Conservation (phyloP, 2,113 vertebrate species). For the Saimiri boliviensis region DNA sequence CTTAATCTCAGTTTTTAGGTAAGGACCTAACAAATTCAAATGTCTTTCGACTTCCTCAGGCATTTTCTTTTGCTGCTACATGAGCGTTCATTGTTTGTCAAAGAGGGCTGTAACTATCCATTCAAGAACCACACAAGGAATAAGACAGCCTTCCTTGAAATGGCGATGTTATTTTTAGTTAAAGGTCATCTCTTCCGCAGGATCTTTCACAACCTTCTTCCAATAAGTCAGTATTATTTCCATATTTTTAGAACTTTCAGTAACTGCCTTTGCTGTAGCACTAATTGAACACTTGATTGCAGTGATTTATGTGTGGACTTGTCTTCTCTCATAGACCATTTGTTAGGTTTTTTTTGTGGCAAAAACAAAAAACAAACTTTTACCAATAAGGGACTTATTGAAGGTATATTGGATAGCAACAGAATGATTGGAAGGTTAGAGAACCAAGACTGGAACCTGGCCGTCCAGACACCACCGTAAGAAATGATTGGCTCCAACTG, state of each 20-base stretch:
- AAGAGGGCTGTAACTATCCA: neutral
- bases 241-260: neutral
- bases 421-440: neutral
- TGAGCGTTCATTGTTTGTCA: neutral
- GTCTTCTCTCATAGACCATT: neutral
- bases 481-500: neutral
- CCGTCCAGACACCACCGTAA: neutral
- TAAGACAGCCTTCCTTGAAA: neutral
- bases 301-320: neutral
- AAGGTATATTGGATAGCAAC: neutral
- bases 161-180: neutral
- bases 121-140: neutral
- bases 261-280: neutral
- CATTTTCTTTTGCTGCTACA: slow-evolving; percentile 15
- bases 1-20: slow-evolving; percentile 5
- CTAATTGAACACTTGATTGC: neutral
- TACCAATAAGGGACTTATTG: neutral
- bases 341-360: neutral
- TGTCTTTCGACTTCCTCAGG: slow-evolving; percentile 8
- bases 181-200: neutral
- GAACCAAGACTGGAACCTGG: neutral
- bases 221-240: neutral
- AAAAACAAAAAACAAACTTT: neutral
- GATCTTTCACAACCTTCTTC: neutral
- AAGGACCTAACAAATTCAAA: neutral